Conservation (phyloP, 2,888 invertebrate genomes). For the Laspeyria flexula region DNA sequence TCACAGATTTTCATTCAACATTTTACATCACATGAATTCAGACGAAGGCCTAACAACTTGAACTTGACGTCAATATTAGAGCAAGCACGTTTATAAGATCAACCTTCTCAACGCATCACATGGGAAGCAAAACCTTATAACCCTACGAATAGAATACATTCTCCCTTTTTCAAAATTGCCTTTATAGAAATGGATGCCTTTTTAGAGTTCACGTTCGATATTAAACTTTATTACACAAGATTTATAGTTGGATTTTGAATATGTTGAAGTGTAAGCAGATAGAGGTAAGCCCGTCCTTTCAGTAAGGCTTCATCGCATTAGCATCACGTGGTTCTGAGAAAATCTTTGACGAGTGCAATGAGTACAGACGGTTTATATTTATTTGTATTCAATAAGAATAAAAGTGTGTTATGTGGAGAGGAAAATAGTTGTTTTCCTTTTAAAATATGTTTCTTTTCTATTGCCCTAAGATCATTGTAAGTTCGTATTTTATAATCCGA, state of each 20-base stretch:
- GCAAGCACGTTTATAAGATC: slow-evolving; percentile 33
- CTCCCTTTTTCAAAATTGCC: not conserved
- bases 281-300: slow-evolving; percentile 55
- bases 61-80: slow-evolving; percentile 50
- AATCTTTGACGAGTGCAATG: slow-evolving; percentile 54
- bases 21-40: too few relatives aligned
- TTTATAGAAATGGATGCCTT: too few relatives aligned
- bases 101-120: slow-evolving; percentile 13
- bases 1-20: too few relatives aligned
- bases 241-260: slow-evolving; percentile 25
- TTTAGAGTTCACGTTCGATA: not conserved
- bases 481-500: too few relatives aligned
- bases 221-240: not conserved
- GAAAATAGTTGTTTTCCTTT: too few relatives aligned
- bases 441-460: too few relatives aligned
- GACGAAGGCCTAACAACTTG: slow-evolving; percentile 41
- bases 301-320: slow-evolving; percentile 74
- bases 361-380: slow-evolving; percentile 1
- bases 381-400: not conserved
- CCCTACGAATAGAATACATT: not conserved
- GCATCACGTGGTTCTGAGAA: slow-evolving; percentile 54
- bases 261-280: slow-evolving; percentile 38
- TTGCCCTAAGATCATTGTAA: too few relatives aligned
- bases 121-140: slow-evolving; percentile 7
- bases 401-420: not conserved